Conservation (phyloP, 2,888 invertebrate species). For the Gryllus longicercus region DNA sequence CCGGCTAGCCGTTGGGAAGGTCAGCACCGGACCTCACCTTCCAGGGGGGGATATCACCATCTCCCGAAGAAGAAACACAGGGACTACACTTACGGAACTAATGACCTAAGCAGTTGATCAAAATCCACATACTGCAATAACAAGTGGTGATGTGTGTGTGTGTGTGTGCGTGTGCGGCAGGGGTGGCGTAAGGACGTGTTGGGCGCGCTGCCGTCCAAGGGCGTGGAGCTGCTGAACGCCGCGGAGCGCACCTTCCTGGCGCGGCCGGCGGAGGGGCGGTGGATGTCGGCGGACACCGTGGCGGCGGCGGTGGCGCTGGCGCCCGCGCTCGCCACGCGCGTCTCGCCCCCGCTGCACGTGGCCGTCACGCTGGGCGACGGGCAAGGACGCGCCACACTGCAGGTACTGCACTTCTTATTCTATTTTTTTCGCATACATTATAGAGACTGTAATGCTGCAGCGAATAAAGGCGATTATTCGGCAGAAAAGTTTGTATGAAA, state of each 20-base stretch:
- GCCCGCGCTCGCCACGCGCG: slow-evolving; percentile 38
- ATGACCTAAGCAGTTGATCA: too few species aligned
- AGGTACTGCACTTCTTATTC: too few species aligned
- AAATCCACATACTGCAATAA: too few species aligned
- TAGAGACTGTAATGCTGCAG: too few species aligned
- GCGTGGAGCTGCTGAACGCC: slow-evolving; percentile 33
- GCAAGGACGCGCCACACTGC: slow-evolving; percentile 31
- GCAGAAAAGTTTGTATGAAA: too few species aligned
- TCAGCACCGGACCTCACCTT: too few species aligned
- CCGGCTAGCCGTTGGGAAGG: too few species aligned
- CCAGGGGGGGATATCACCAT: too few species aligned
- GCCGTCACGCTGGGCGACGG: slow-evolving; percentile 33
- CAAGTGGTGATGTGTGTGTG: background rate
- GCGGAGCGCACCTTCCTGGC: slow-evolving; percentile 29
- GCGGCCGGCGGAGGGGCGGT: slow-evolving; percentile 29
- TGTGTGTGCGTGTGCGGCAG: slow-evolving; percentile 29
- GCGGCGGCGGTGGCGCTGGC: slow-evolving; percentile 40
- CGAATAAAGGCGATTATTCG: too few species aligned
- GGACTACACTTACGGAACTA: too few species aligned
- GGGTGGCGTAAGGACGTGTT: slow-evolving; percentile 35
- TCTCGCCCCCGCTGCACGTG: slow-evolving; percentile 36
- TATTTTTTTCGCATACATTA: too few species aligned
- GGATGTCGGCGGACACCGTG: slow-evolving; percentile 41
- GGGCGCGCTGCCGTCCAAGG: slow-evolving; percentile 29
- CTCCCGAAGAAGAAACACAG: too few species aligned